phyloP scores from a whole-genome alignment of 2,113 vertebrate species.

The Megaleporinus macrocephalus region DNA sequence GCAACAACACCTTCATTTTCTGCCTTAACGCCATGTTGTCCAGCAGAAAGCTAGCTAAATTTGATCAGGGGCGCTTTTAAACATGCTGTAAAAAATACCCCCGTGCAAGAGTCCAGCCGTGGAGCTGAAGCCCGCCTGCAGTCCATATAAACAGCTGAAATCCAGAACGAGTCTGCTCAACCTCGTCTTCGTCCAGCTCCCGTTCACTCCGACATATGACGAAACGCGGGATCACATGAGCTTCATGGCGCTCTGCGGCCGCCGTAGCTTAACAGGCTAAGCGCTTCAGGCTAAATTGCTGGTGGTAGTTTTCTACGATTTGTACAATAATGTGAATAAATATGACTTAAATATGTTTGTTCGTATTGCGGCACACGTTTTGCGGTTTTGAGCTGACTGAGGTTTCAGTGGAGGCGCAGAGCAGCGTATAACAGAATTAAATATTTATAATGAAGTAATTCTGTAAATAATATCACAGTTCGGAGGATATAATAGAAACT shows the following conservation, averaged over 20 bases:
- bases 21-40: slow-evolving; percentile 47
- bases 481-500: too few species aligned
- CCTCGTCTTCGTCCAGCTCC: slow-evolving; percentile 62
- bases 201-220: slow-evolving; percentile 1
- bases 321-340: too few species aligned
- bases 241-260: background rate
- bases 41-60: background rate
- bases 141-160: slow-evolving; percentile 42
- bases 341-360: too few species aligned
- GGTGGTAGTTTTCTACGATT: too few species aligned
- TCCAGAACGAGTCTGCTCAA: slow-evolving; percentile 66
- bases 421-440: too few species aligned
- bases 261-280: slow-evolving; percentile 3
- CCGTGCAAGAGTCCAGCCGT: background rate
- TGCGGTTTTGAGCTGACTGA: too few species aligned
- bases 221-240: slow-evolving; percentile 45
- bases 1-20: background rate
- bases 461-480: too few species aligned
- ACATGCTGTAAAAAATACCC: background rate
- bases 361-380: too few species aligned
- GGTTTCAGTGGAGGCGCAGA: too few species aligned
- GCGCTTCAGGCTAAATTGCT: too few species aligned
- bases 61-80: background rate
- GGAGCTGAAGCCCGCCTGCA: background rate
- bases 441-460: too few species aligned